Evolutionary conservation across 2,797 vertebrate genomes (phyloP).

Genomic region (Acestrorhynchus altus): DNA sequence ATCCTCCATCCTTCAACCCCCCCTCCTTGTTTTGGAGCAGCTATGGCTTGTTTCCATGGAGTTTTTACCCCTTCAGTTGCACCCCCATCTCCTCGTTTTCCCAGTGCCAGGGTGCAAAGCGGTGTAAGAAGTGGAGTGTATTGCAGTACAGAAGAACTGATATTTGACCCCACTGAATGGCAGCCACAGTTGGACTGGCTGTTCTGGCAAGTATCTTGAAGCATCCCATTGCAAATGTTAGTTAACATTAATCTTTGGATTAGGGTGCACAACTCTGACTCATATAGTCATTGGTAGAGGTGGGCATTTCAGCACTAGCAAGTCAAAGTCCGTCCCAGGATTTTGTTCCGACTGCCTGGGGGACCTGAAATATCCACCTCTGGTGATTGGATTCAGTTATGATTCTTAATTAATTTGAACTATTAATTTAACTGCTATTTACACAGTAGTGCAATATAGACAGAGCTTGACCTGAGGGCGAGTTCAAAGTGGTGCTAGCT

Average conservation of each 20-base stretch:
- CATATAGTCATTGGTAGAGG: too few relatives aligned
- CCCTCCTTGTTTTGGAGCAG: slow-evolving; percentile 7
- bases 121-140: slow-evolving; percentile 5
- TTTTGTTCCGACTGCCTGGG: too few relatives aligned
- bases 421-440: too few relatives aligned
- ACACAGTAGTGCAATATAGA: too few relatives aligned
- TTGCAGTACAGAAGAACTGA: neutral
- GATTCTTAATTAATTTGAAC: too few relatives aligned
- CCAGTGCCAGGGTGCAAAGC: slow-evolving; percentile 1
- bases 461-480: too few relatives aligned
- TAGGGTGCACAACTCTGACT: neutral
- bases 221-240: neutral
- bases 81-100: neutral
- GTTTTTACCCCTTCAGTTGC: slow-evolving; percentile 6
- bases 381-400: too few relatives aligned
- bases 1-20: slow-evolving; percentile 3
- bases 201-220: neutral
- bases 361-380: too few relatives aligned
- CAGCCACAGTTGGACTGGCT: neutral
- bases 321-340: too few relatives aligned
- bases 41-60: slow-evolving; percentile 36
- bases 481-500: too few relatives aligned
- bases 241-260: neutral
- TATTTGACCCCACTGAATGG: neutral
- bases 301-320: too few relatives aligned